Conservation (phyloP, 1,140 invertebrate genomes). For the Calephelis virginiensis region DNA sequence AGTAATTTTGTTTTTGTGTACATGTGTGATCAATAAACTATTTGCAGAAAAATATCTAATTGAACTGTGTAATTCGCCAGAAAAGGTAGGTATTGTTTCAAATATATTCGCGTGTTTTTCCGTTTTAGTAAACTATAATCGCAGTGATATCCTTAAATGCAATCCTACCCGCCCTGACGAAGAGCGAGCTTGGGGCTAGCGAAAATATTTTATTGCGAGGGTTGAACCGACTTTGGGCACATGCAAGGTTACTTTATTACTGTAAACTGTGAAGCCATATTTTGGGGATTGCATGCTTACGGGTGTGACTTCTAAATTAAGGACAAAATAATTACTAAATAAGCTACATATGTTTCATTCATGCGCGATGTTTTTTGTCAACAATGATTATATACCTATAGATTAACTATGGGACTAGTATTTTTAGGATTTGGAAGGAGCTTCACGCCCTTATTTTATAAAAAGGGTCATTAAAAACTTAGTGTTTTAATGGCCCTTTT, state of each 20-base stretch:
- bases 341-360: neutral
- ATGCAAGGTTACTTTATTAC: slow-evolving; percentile 53
- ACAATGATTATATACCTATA: neutral
- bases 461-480: no score
- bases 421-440: no score
- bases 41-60: neutral
- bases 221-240: slow-evolving; percentile 40
- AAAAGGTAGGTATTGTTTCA: slow-evolving; percentile 53
- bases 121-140: slow-evolving; percentile 6
- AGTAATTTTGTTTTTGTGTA: slow-evolving; percentile 44
- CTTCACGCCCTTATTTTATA: no score
- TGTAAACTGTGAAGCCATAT: slow-evolving; percentile 35
- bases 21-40: slow-evolving; percentile 66
- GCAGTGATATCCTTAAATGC: slow-evolving; percentile 39
- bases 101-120: slow-evolving; percentile 19
- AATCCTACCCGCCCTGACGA: slow-evolving; percentile 46
- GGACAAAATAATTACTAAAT: neutral
- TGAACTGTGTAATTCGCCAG: slow-evolving; percentile 28
- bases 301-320: slow-evolving; percentile 23
- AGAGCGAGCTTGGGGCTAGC: slow-evolving; percentile 33
- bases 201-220: slow-evolving; percentile 54
- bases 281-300: slow-evolving; percentile 38
- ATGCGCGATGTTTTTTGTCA: neutral
- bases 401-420: no score
- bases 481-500: no score